Conservation (phyloP, 2,797 vertebrate genomes). For the Sebastes hopkinsi region DNA sequence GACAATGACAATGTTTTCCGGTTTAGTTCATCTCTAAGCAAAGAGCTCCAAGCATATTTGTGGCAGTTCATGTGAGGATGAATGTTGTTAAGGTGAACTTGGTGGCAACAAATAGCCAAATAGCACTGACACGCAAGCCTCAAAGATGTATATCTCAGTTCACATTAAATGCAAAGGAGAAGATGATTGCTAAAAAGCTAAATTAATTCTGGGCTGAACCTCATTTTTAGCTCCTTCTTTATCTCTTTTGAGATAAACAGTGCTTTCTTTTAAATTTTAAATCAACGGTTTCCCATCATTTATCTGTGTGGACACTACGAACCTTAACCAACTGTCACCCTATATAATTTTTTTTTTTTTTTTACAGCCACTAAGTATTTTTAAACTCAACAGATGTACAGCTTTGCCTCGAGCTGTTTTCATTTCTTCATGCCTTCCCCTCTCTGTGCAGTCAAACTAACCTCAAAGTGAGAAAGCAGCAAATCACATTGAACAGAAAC, state of each 20-base stretch:
- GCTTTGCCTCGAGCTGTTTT: constrained; percentile 20
- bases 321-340: background rate
- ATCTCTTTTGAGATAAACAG: background rate
- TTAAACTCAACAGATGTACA: constrained; percentile 42
- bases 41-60: background rate
- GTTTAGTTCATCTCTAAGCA: background rate
- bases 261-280: background rate
- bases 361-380: background rate
- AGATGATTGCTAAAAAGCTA: background rate
- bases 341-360: background rate
- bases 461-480: constrained; percentile 50
- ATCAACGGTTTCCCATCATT: background rate
- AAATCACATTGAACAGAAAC: constrained; percentile 52
- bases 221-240: background rate
- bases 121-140: background rate
- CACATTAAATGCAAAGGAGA: background rate
- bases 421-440: constrained; percentile 16
- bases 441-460: constrained; percentile 23
- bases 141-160: background rate
- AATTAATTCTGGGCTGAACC: background rate
- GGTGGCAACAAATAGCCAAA: background rate
- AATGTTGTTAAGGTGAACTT: background rate
- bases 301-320: background rate
- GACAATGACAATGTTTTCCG: background rate
- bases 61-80: background rate